Percentiles rank a stretch among this genome's conserved stretches.
These are phyloP conservation scores for Sphaerophoria rueppellii DNA, from an alignment of 2,888 invertebrate genomes.

Conservation along the genomic window DNA sequence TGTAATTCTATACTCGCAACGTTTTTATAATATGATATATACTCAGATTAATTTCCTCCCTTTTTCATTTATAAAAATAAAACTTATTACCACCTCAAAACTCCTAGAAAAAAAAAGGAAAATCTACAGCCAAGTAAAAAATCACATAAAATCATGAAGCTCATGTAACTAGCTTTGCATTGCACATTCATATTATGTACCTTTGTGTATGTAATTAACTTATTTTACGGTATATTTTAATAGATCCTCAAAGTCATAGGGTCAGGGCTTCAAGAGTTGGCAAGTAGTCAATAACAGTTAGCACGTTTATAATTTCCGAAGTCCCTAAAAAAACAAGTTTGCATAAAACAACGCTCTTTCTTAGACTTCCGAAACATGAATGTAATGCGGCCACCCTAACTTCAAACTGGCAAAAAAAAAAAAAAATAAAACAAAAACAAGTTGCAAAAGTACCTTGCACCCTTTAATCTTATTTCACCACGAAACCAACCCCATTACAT, in stretches of 20 bases:
- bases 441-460: constrained; percentile 56
- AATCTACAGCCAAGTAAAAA: constrained; percentile 22
- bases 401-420: background rate
- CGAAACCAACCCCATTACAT: background rate
- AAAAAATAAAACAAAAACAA: background rate
- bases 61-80: background rate
- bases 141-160: constrained; percentile 66
- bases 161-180: constrained; percentile 58
- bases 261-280: background rate
- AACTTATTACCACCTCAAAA: background rate
- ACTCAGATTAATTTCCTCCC: background rate
- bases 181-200: background rate
- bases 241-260: constrained; percentile 63
- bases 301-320: background rate
- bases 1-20: constrained; percentile 9
- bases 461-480: constrained; percentile 27
- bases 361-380: too few relatives aligned
- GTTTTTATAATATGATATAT: background rate
- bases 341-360: too few relatives aligned
- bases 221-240: constrained; percentile 42
- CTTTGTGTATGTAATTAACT: background rate
- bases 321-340: too few relatives aligned
- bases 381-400: too few relatives aligned
- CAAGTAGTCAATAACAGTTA: background rate
- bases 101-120: background rate